These are phyloP conservation scores for Pituophis catenifer DNA, from an alignment of 2,113 vertebrate genomes.

Conservation along the genomic window DNA sequence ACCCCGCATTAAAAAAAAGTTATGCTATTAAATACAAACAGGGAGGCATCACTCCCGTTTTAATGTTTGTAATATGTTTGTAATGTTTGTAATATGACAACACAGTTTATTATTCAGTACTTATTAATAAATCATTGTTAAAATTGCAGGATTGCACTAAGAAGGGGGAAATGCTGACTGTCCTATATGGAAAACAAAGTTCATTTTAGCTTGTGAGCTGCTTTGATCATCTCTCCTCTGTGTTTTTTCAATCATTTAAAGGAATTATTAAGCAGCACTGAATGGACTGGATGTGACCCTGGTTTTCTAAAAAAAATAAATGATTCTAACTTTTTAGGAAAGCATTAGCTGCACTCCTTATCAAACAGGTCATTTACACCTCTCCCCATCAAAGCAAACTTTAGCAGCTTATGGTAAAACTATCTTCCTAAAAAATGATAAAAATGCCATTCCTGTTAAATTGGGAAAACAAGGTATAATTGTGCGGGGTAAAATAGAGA, in stretches of 20 bases:
- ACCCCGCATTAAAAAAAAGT: background rate
- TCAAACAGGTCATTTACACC: conserved; percentile 27
- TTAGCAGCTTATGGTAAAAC: conserved; percentile 19
- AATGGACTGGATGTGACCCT: conserved; percentile 20
- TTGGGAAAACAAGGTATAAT: conserved; percentile 22
- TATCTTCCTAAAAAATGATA: conserved; percentile 6
- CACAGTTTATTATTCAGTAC: conserved; percentile 50
- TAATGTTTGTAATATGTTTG: conserved; percentile 14
- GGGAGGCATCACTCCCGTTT: conserved; percentile 17
- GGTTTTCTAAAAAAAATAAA: conserved; percentile 24
- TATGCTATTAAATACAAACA: conserved; percentile 34
- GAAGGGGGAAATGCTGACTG: conserved; percentile 35
- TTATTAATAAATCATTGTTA: conserved; percentile 55
- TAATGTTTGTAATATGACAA: conserved; percentile 31
- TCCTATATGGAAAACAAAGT: conserved; percentile 22
- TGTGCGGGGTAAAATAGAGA: background rate
- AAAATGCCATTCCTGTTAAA: conserved; percentile 12
- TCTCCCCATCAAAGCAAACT: background rate
- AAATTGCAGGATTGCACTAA: conserved; percentile 17
- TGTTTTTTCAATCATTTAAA: conserved; percentile 41
- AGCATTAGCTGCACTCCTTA: background rate
- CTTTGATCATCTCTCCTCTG: conserved; percentile 31
- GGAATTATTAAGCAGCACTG: conserved; percentile 37
- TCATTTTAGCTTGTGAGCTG: conserved; percentile 20
- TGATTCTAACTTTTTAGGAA: conserved; percentile 31